A percentile compares a stretch with the other conserved stretches of the same genome.
phyloP scores from a whole-genome alignment of 2,888 invertebrate species.

The Hypena proboscidalis region DNA sequence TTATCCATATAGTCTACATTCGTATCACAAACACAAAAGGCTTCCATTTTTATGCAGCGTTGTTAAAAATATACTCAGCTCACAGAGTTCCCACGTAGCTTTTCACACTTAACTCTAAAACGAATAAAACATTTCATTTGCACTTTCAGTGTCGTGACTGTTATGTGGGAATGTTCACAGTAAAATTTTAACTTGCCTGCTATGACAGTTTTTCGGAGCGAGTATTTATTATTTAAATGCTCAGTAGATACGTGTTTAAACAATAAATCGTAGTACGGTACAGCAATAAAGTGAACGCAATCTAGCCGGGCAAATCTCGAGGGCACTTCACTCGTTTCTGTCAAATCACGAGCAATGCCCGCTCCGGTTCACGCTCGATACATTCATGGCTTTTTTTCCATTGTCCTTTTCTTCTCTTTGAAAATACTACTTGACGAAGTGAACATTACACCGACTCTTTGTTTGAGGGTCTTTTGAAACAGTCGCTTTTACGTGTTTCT shows the following conservation, averaged over 20 bases:
- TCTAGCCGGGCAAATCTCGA: conserved; percentile 57
- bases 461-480: no score
- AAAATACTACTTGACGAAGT: conserved; percentile 1
- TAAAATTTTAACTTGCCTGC: conserved; percentile 34
- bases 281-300: conserved; percentile 57
- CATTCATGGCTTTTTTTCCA: conserved; percentile 43
- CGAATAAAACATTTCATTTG: no score
- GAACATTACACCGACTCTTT: background rate
- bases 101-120: no score
- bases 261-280: conserved; percentile 48
- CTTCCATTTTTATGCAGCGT: no score
- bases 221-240: conserved; percentile 26
- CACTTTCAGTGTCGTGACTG: conserved; percentile 12
- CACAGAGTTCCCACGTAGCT: no score
- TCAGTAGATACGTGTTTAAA: conserved; percentile 34
- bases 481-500: no score
- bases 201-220: conserved; percentile 19
- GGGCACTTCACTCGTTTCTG: conserved; percentile 62
- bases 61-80: no score
- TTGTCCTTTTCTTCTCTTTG: conserved; percentile 28
- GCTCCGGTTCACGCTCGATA: conserved; percentile 34
- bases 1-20: no score
- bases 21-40: no score
- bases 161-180: conserved; percentile 26
- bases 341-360: conserved; percentile 58